Percentiles rank a stretch among this genome's conserved stretches.
These are phyloP conservation scores for Paracentrotus lividus DNA, from an alignment of 53 echinoderm and acorn worm genomes.

Conservation along the genomic window DNA sequence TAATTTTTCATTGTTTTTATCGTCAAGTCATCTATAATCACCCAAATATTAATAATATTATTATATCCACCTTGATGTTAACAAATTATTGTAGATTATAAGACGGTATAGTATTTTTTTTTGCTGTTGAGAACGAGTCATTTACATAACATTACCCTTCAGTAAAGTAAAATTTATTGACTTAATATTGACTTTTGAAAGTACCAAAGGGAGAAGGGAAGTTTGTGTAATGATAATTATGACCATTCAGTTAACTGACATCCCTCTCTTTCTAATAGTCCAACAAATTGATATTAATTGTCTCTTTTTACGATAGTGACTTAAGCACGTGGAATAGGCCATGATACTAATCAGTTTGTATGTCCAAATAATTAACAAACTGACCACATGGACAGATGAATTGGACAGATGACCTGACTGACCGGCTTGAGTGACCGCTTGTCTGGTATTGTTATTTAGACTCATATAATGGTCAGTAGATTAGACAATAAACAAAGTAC, in stretches of 20 bases:
- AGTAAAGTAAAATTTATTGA: no score
- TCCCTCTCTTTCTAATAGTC: background rate
- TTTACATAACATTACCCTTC: no score
- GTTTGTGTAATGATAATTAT: no score
- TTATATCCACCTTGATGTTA: no score
- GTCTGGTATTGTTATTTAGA: background rate
- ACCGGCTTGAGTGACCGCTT: background rate
- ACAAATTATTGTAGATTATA: no score
- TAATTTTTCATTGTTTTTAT: no score
- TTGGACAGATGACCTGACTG: background rate
- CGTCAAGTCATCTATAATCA: no score
- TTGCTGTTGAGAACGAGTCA: no score
- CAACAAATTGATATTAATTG: constrained; percentile 49
- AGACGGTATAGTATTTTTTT: no score
- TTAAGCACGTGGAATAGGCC: background rate
- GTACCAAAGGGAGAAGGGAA: no score
- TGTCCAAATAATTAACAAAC: constrained; percentile 51
- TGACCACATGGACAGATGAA: constrained; percentile 7
- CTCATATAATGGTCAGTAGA: constrained; percentile 4
- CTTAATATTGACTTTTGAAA: no score
- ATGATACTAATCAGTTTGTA: constrained; percentile 36
- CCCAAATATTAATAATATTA: no score
- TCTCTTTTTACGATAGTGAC: background rate
- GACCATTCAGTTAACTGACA: background rate
- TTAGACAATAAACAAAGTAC: background rate